Conservation (phyloP, 2,797 vertebrate species). For the Mus spretus region DNA sequence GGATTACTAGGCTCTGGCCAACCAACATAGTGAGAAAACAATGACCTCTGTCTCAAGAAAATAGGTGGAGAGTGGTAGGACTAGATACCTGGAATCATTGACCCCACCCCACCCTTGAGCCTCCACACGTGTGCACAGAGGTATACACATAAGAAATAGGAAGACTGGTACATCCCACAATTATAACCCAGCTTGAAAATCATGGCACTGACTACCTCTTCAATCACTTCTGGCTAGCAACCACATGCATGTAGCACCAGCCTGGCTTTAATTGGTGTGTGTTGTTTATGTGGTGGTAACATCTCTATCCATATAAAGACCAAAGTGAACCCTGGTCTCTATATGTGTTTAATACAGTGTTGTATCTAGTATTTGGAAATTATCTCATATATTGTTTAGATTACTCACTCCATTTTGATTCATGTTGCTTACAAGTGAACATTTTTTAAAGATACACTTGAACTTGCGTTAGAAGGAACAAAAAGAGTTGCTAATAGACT, state of each 20-base stretch:
- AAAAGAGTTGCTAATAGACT: slow-evolving; percentile 81
- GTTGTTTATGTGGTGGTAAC: slow-evolving; percentile 87
- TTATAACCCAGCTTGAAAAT: slow-evolving; percentile 78
- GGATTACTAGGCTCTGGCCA: background rate
- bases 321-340: slow-evolving; percentile 91
- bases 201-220: slow-evolving; percentile 90
- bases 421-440: slow-evolving; percentile 91
- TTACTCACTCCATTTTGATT: slow-evolving; percentile 90
- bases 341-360: slow-evolving; percentile 89
- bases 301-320: slow-evolving; percentile 89
- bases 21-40: background rate
- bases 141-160: background rate
- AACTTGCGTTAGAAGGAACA: slow-evolving; percentile 87
- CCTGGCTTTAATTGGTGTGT: slow-evolving; percentile 87
- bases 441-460: slow-evolving; percentile 84
- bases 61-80: background rate
- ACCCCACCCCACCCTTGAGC: background rate
- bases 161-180: background rate
- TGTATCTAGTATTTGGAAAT: slow-evolving; percentile 90
- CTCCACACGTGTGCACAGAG: background rate
- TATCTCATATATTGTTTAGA: slow-evolving; percentile 89
- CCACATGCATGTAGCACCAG: slow-evolving; percentile 85
- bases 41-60: background rate
- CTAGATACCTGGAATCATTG: background rate
- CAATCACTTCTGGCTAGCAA: slow-evolving; percentile 84